These are phyloP conservation scores for Pollachius pollachius DNA, from an alignment of 2,113 vertebrate species.

Conservation along the genomic window DNA sequence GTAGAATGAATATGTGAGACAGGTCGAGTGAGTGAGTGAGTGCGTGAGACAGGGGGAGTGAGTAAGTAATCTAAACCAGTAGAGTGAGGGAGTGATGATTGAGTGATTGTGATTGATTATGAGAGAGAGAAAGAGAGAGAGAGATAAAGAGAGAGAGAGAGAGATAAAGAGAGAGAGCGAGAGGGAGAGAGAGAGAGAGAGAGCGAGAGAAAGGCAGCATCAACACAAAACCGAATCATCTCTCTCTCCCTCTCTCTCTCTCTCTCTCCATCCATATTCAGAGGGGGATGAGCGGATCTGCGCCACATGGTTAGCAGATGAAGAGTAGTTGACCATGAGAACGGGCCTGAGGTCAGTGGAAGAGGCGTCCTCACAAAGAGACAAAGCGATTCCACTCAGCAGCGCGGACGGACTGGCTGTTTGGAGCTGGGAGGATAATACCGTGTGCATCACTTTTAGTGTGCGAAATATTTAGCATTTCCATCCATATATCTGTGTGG, in stretches of 20 bases:
- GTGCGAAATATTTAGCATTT: background rate
- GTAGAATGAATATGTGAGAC: too few relatives aligned
- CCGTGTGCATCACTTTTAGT: background rate
- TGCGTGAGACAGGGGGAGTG: too few relatives aligned
- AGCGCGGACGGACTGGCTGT: constrained; percentile 24
- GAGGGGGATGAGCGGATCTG: constrained; percentile 55
- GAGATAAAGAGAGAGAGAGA: constrained; percentile 35
- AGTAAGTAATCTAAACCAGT: too few relatives aligned
- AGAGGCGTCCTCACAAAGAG: constrained; percentile 25
- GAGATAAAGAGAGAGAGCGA: constrained; percentile 20
- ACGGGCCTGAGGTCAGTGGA: constrained; percentile 58
- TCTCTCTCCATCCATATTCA: constrained; percentile 59
- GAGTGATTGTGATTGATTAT: too few relatives aligned
- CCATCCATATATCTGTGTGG: constrained; percentile 25
- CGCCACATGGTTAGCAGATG: constrained; percentile 70
- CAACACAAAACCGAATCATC: constrained; percentile 57
- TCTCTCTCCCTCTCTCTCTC: background rate
- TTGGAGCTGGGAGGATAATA: too few relatives aligned
- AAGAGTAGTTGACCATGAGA: constrained; percentile 73
- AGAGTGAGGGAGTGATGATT: too few relatives aligned
- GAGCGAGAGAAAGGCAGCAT: constrained; percentile 24
- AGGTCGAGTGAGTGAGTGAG: too few relatives aligned
- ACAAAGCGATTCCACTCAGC: constrained; percentile 49
- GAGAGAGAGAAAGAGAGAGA: too few relatives aligned
- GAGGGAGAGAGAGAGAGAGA: background rate